Evolutionary conservation across 2,888 invertebrate genomes (phyloP), one percentile per base, ranked within the genome.

Genomic region (Phoenoteleia sp.): DNA sequence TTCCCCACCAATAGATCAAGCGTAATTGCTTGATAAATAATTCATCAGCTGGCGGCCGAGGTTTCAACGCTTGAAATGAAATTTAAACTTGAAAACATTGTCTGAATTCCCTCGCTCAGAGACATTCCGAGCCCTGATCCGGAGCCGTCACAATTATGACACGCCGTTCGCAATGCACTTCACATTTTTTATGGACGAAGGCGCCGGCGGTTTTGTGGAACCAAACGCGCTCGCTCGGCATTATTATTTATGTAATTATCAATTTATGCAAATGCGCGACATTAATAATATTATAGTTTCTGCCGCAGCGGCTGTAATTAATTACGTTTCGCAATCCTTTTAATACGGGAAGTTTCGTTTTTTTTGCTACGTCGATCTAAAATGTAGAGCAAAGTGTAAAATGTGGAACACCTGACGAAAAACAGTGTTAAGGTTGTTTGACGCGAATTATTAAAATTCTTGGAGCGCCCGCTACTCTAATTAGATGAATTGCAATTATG

Each of bases 161-260:
- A 60, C 36, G 49, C 23, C 67, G 27, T 13, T 21, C 25, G 52
- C 42, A 36, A 58, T n/a, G 1, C 21, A 52, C 27, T 36, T 67
- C 42, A 39, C 64, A 42, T 42, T 54, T 71, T 64, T 71, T 54
- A 79, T 47, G 23, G 2, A 21, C 49, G 49, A 60, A 62, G 33
- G 74, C 21, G 3, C 49, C 25, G n/a, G 27, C 33, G 27, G 17
- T 60, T 74, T 74, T 60, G 6, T 62, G 33, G 23, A 15, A 60
- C 60, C 45, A 19, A 23, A 49, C 36, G 15, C 19, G 11, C 15
- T 58, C 52, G 17, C 4, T 25, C 23, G 29, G 3, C 42, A 76
- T 58, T 21, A 62, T 62, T 76, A 76, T 76, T 76, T 76, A 42
- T 66, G 76, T 66, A 76, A 76, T 76, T 76, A 76, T 58, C 54